Percentiles rank a stretch among this genome's conserved stretches.
Evolutionary conservation across 2,888 invertebrate genomes (phyloP).

Genomic region (Mayetiola destructor): DNA sequence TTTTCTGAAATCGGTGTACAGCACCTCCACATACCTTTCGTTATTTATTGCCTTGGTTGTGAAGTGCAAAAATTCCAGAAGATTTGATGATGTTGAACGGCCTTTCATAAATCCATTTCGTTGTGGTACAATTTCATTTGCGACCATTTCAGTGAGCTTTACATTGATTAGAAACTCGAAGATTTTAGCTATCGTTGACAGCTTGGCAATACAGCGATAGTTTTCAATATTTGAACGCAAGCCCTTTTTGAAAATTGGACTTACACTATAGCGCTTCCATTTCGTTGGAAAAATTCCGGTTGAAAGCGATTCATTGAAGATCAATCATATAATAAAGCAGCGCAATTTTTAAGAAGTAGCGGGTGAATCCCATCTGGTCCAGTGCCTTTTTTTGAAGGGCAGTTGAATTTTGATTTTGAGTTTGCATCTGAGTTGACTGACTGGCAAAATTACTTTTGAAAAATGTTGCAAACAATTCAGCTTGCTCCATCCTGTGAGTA

Average conservation of each 20-base stretch:
- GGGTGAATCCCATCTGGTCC: neutral
- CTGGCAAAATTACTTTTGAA: neutral
- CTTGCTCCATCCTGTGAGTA: neutral
- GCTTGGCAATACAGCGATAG: neutral
- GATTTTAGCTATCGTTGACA: neutral
- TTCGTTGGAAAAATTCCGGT: neutral
- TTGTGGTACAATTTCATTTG: neutral
- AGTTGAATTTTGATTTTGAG: neutral
- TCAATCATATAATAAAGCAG: neutral
- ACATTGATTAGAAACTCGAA: neutral
- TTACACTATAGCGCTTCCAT: neutral
- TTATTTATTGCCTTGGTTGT: neutral
- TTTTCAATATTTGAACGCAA: neutral
- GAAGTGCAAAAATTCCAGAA: neutral
- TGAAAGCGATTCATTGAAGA: neutral
- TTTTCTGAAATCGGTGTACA: neutral
- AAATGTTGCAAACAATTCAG: neutral
- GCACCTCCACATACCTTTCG: neutral
- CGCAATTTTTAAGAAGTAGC: neutral
- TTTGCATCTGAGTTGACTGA: neutral
- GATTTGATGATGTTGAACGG: neutral
- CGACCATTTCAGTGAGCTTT: neutral
- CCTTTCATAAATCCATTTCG: neutral
- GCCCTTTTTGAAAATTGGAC: conserved; percentile 2
- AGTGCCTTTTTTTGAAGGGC: neutral